Conservation (phyloP, 1,140 invertebrate genomes). For the Parapsyche elsis region DNA sequence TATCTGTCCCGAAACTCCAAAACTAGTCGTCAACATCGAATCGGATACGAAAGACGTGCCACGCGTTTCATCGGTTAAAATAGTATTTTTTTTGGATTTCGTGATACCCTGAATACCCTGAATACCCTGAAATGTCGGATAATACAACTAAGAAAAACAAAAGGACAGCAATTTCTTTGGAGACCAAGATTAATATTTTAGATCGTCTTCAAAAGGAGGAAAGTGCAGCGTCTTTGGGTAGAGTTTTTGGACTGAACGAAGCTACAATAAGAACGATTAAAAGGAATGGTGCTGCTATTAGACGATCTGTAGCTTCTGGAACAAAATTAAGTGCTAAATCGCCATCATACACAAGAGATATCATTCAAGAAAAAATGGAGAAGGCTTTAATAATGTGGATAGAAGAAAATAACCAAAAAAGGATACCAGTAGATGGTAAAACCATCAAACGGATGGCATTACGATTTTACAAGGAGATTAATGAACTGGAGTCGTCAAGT, state of each 20-base stretch:
- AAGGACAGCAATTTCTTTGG: slow-evolving; percentile 46
- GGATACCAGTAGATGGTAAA: neutral
- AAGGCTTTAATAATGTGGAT: neutral
- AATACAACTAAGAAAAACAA: slow-evolving; percentile 37
- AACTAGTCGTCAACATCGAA: no score
- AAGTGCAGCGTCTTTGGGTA: slow-evolving; percentile 35
- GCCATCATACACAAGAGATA: neutral
- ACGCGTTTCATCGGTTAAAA: no score
- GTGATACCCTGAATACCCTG: no score
- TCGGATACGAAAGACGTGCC: no score
- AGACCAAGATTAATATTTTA: slow-evolving; percentile 51
- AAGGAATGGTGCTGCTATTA: neutral
- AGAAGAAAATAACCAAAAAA: neutral
- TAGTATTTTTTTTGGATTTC: no score
- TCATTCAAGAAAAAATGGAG: no score
- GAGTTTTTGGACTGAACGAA: neutral
- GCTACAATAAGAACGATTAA: neutral
- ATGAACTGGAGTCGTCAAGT: neutral
- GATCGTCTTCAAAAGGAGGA: slow-evolving; percentile 45
- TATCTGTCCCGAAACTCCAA: no score
- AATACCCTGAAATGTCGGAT: no score
- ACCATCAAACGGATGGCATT: neutral
- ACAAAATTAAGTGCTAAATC: neutral
- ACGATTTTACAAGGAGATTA: neutral
- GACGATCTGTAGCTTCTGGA: neutral